These are phyloP conservation scores for Buphagus erythrorhynchus DNA, from an alignment of 2,797 vertebrate species.

Conservation along the genomic window DNA sequence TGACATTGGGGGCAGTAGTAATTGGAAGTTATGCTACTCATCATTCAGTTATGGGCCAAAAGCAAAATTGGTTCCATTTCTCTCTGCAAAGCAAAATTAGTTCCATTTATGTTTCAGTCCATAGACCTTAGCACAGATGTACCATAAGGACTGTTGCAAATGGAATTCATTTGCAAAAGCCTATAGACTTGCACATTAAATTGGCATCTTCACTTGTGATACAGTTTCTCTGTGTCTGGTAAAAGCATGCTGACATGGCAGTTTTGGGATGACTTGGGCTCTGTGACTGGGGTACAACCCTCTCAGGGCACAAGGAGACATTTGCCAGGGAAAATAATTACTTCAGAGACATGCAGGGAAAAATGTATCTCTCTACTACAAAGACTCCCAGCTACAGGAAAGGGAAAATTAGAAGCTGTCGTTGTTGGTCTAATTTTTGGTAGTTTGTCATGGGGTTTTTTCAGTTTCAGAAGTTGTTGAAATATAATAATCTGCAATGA, in stretches of 20 bases:
- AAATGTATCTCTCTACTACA: neutral
- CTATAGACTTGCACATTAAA: neutral
- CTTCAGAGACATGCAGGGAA: neutral
- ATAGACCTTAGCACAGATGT: neutral
- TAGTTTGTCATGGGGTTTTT: neutral
- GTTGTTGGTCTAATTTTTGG: neutral
- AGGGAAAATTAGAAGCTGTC: neutral
- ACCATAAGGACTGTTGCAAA: neutral
- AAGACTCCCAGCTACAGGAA: neutral
- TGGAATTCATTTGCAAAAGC: neutral
- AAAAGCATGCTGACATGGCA: neutral
- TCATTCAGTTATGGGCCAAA: neutral
- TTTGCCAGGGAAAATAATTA: neutral
- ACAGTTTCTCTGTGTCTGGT: neutral
- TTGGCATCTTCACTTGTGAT: neutral
- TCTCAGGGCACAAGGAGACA: neutral
- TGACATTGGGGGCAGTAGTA: neutral
- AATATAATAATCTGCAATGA: neutral
- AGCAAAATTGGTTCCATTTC: neutral
- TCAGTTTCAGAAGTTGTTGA: neutral
- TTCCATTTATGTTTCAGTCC: neutral
- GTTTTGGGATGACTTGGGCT: neutral
- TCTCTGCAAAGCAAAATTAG: neutral
- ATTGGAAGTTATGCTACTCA: neutral
- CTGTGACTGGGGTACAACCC: neutral